Conservation (phyloP, 2,888 invertebrate genomes). For the Campaea margaritaria region DNA sequence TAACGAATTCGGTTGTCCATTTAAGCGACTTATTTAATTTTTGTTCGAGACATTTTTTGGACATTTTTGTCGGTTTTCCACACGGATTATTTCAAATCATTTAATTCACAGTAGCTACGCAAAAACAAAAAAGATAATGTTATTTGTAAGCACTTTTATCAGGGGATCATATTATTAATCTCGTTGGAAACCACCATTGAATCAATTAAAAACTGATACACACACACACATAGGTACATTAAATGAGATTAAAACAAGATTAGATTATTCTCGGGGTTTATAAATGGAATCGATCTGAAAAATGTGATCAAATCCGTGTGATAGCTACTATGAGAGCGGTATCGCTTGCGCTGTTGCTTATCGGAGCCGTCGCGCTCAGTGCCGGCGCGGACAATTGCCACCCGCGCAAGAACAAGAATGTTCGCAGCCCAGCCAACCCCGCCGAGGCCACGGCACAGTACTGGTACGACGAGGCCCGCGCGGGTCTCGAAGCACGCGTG, state of each 20-base stretch:
- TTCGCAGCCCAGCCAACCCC: background rate
- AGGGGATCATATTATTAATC: no score
- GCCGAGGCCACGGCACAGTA: conserved; percentile 52
- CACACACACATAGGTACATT: no score
- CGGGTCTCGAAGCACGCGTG: conserved; percentile 61
- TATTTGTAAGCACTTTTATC: no score
- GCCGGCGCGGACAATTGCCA: background rate
- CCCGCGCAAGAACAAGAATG: background rate
- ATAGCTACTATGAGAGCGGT: background rate
- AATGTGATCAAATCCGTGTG: background rate
- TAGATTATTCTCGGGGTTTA: conserved; percentile 7
- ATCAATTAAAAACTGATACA: no score
- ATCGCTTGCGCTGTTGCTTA: background rate
- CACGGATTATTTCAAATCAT: no score
- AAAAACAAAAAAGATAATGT: no score
- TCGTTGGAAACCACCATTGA: no score
- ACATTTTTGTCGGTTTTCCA: no score
- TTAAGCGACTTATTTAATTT: no score
- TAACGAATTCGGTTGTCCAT: no score
- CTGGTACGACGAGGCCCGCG: conserved; percentile 75
- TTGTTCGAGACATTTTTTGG: no score
- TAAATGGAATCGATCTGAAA: background rate
- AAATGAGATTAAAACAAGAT: background rate
- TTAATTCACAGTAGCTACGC: no score
- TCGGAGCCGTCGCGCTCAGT: background rate